phyloP scores from a whole-genome alignment of 2,888 invertebrate species.

The Apotomis betuletana region DNA sequence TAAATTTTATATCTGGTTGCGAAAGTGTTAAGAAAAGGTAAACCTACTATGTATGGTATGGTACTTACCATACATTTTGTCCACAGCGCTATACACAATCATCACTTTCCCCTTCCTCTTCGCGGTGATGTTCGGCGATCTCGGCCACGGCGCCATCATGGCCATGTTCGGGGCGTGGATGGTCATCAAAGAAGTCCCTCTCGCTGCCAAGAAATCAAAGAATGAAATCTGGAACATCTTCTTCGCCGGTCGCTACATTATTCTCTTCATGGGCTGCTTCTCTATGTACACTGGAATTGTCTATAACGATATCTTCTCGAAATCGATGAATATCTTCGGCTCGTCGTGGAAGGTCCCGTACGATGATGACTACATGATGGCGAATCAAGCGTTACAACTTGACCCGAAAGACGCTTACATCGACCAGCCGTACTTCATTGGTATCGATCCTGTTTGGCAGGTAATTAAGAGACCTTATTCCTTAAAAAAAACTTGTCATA shows the following conservation, averaged over 20 bases:
- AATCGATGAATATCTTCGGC: conserved; percentile 97
- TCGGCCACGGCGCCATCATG: conserved; percentile 95
- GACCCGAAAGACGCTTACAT: conserved; percentile 86
- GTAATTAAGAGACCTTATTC: conserved; percentile 54
- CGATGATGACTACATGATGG: conserved; percentile 78
- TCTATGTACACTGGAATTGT: conserved; percentile 99
- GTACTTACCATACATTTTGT: too few relatives aligned
- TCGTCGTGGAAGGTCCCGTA: conserved; percentile 90
- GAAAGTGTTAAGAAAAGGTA: too few relatives aligned
- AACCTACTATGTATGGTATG: too few relatives aligned
- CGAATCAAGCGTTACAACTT: conserved; percentile 81
- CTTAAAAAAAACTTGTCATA: too few relatives aligned
- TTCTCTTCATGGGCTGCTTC: conserved; percentile 98
- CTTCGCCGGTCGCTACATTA: conserved; percentile 98
- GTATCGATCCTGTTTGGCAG: conserved; percentile 92
- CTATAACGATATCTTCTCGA: conserved; percentile 99
- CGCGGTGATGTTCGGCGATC: conserved; percentile 98
- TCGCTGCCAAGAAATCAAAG: conserved; percentile 86
- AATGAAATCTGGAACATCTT: conserved; percentile 99
- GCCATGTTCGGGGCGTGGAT: conserved; percentile 91
- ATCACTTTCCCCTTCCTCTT: conserved; percentile 98
- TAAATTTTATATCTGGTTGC: too few relatives aligned
- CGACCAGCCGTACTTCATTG: conserved; percentile 92
- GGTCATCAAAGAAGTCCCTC: conserved; percentile 90
- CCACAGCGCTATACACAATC: conserved; percentile 90